These are phyloP conservation scores for Molorchus minor DNA, from an alignment of 2,888 invertebrate genomes.

Conservation along the genomic window DNA sequence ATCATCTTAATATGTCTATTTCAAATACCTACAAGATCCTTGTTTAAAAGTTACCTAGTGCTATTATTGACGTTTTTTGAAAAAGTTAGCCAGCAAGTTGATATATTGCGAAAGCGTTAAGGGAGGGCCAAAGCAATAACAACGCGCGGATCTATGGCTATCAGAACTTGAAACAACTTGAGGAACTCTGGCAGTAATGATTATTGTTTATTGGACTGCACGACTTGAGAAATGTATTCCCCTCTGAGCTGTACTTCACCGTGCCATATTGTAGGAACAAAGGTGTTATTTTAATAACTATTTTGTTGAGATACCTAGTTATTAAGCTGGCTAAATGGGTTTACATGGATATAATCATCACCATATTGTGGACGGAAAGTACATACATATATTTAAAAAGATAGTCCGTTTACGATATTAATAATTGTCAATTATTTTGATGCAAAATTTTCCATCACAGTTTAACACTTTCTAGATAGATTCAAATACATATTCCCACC, in stretches of 20 bases:
- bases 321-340: too few relatives aligned
- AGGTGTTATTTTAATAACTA: slow-evolving; percentile 22
- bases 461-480: too few relatives aligned
- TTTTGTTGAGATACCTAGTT: neutral
- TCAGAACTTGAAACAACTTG: slow-evolving; percentile 57
- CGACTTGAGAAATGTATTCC: slow-evolving; percentile 51
- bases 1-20: too few relatives aligned
- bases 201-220: slow-evolving; percentile 61
- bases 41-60: too few relatives aligned
- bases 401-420: too few relatives aligned
- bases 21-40: too few relatives aligned
- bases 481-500: too few relatives aligned
- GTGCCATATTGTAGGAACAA: slow-evolving; percentile 41
- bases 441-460: too few relatives aligned
- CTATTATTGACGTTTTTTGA: slow-evolving; percentile 30
- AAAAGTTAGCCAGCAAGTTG: slow-evolving; percentile 34
- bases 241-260: slow-evolving; percentile 32
- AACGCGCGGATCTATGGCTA: slow-evolving; percentile 47
- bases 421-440: too few relatives aligned
- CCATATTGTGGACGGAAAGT: too few relatives aligned
- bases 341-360: too few relatives aligned
- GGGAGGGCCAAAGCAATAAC: slow-evolving; percentile 38
- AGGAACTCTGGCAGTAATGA: slow-evolving; percentile 60
- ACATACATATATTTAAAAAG: too few relatives aligned
- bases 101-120: slow-evolving; percentile 32